Evolutionary conservation across 2,888 invertebrate genomes (phyloP), one percentile per base, ranked within the genome.

Genomic region (Choreutis nemorana): DNA sequence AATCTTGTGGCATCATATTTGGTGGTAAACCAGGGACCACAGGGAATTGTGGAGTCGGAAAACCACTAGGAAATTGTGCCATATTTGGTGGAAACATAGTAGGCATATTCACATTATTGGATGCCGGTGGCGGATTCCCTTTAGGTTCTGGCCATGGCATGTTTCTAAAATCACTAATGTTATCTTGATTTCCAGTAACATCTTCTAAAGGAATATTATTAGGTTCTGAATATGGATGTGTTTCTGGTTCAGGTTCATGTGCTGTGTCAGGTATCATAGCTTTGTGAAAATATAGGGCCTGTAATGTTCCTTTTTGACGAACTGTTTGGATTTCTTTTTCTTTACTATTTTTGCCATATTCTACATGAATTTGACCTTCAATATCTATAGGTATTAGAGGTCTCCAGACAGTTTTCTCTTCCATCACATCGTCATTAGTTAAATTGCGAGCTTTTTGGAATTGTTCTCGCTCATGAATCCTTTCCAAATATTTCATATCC

Each of bases 401-500:
- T 40, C 84, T 80, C 95, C 95, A 97, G 43, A 73, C 71, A 5
- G 86, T 89, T 59, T 84, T 87, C 47, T 91, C 89, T 54, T 89
- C 89, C 93, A 94, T 93, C 12, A 85, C 75, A 56, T 91, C 91
- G 52, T 90, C 90, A 37, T 78, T 83, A 55, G 85, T 84, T 27
- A 90, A 61, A 64, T 92, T 91, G 32, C 92, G 81, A 8, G 86
- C 86, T 61, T 89, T 85, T 46, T 87, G 84, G 55, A 93, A 82
- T n/a, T 89, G 87, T 53, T 91, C 90, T 30, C 91, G 84, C 73
- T 97, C 97, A 46, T 89, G 82, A 35, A 85, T 84, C 50, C 91
- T 87, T 58, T 97, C 97, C 79, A 93, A 86, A 58, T 91, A 86
- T 56, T 93, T 93, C 90, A 94, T 90, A 50, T 95, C 94, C 18